Evolutionary conservation across 2,888 invertebrate genomes (phyloP).

Genomic region (Morpho helenor): DNA sequence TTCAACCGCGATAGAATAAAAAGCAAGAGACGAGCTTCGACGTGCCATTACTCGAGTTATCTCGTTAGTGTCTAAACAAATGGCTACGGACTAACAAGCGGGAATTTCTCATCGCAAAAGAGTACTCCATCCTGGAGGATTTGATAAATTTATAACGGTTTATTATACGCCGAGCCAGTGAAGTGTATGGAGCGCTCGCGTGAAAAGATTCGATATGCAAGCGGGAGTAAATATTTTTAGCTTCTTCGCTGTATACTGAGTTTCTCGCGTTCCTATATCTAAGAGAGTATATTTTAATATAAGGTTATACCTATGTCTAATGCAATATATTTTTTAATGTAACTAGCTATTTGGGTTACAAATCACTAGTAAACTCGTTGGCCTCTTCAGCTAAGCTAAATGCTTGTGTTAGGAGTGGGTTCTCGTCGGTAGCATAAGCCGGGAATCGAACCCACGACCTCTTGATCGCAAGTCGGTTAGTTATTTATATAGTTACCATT

Average conservation of each 20-base stretch:
- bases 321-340: too few relatives aligned
- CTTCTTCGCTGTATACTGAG: background rate
- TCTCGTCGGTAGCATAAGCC: too few relatives aligned
- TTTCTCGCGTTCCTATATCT: too few relatives aligned
- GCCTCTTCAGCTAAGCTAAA: too few relatives aligned
- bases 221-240: constrained; percentile 10
- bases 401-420: too few relatives aligned
- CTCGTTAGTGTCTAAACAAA: constrained; percentile 29
- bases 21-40: constrained; percentile 13
- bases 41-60: constrained; percentile 26
- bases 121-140: constrained; percentile 21
- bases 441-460: too few relatives aligned
- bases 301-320: too few relatives aligned
- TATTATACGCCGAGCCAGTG: constrained; percentile 22
- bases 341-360: too few relatives aligned
- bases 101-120: constrained; percentile 26
- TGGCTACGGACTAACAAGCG: constrained; percentile 28
- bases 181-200: constrained; percentile 19
- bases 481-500: too few relatives aligned
- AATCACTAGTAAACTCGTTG: too few relatives aligned
- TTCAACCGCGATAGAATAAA: constrained; percentile 4
- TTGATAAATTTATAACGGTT: constrained; percentile 26
- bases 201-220: constrained; percentile 25
- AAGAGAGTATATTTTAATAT: too few relatives aligned
- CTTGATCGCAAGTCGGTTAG: too few relatives aligned